These are phyloP conservation scores for Caenorhabditis angaria DNA, from an alignment of 2,888 invertebrate species.

Conservation along the genomic window DNA sequence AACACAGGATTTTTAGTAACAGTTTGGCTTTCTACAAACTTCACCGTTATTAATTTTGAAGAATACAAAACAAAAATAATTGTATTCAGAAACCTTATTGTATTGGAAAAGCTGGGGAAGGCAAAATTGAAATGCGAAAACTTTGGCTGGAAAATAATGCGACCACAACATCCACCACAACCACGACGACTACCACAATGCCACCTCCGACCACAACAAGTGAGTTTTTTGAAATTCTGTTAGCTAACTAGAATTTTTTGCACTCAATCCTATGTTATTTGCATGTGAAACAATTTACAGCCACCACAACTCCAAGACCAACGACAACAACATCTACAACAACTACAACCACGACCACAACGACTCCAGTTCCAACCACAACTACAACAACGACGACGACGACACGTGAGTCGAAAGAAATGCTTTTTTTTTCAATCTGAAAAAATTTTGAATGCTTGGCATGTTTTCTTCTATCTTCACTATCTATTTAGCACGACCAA, in stretches of 20 bases:
- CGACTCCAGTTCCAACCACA: conserved; percentile 10
- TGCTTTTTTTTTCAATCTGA: not conserved
- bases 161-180: conserved; percentile 35
- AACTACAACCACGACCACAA: conserved; percentile 28
- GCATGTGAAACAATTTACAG: conserved; percentile 6
- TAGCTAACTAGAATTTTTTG: no score
- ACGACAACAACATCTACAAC: conserved; percentile 37
- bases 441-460: not conserved
- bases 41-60: not conserved
- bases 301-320: conserved; percentile 10
- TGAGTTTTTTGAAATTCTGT: conserved; percentile 23
- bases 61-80: not conserved
- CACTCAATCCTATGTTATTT: not conserved
- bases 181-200: conserved; percentile 38
- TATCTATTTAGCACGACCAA: not conserved
- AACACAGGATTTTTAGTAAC: conserved; percentile 17
- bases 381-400: conserved; percentile 19
- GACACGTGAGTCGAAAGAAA: conserved; percentile 22
- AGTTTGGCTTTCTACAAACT: conserved; percentile 23
- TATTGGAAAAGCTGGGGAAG: conserved; percentile 46
- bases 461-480: not conserved
- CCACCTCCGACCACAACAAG: conserved; percentile 42
- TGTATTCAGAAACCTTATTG: conserved; percentile 57
- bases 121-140: conserved; percentile 51
- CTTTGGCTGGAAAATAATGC: conserved; percentile 49